Conservation (phyloP, 2,888 invertebrate genomes). For the Odontothrips loti region DNA sequence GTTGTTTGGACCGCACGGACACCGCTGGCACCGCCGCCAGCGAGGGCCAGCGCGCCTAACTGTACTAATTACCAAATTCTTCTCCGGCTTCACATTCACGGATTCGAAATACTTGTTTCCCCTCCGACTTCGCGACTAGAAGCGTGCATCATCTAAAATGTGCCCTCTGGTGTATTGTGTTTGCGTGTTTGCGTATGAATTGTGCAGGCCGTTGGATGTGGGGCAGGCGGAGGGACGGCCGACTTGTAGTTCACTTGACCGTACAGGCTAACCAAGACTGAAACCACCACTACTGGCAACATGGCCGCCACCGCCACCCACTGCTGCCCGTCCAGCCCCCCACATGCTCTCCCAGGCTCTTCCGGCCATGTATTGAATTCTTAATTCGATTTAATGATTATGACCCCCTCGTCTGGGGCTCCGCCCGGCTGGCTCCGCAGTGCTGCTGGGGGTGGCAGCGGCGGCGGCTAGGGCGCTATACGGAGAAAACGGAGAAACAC, state of each 20-base stretch:
- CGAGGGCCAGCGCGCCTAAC: too few species aligned
- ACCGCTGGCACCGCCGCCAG: too few species aligned
- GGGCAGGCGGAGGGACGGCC: background rate
- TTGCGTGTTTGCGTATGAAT: too few species aligned
- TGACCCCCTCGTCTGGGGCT: background rate
- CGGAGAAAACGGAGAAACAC: background rate
- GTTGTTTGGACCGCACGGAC: background rate
- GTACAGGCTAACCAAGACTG: too few species aligned
- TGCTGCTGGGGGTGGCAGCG: background rate
- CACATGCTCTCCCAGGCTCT: too few species aligned
- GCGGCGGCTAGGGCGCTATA: background rate
- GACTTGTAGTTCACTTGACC: background rate
- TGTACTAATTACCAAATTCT: background rate
- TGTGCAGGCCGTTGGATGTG: too few species aligned
- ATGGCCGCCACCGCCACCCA: background rate
- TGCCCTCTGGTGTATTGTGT: too few species aligned
- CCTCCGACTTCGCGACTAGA: too few species aligned
- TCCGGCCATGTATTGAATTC: constrained; percentile 4
- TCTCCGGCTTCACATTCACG: too few species aligned
- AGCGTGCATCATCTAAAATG: too few species aligned
- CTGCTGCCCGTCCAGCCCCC: background rate
- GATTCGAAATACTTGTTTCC: background rate
- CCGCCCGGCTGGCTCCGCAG: background rate
- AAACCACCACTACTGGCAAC: too few species aligned
- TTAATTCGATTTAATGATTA: constrained; percentile 21